Evolutionary conservation across 2,113 vertebrate genomes (phyloP), one percentile per base, ranked within the genome.

Genomic region (Toxotes jaculatrix): DNA sequence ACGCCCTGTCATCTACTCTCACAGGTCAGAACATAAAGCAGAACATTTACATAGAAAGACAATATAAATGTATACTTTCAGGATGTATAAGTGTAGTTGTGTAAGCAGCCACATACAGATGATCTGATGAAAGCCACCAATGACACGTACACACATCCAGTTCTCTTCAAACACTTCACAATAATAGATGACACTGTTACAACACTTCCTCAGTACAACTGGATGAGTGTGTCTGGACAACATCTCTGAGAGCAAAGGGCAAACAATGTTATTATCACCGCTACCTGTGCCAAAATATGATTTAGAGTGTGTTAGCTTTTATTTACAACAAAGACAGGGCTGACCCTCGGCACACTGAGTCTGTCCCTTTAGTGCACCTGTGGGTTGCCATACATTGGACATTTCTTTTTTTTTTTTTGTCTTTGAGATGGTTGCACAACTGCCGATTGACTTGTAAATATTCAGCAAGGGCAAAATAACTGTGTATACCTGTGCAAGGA

Each of bases 221-320:
- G 34, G 42, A 74, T 47, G n/a, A 85, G 40, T 31, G 70, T 34
- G 80, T 79, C 90, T 91, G 89, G 85, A 91, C 34, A 89, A 72
- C 51, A 14, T 87, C 85, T 76, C 49, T n/a, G 7, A 43, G 53
- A 53, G 38, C 49, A 72, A 83, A 85, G 70, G 78, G 80, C 34
- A 60, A 55, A 57, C 47, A 79, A 71, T 69, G 77, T 87, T 85
- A 79, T 88, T 75, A 68, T 74, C 38, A 68, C 16, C 34, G 38
- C n/a, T 77, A 77, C 55, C 57, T 74, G 73, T 70, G 57, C 63
- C 84, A 82, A 69, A 55, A 76, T 59, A 36, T 83, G 83, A 87
- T 90, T 80, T 56, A 79, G 49, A 65, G 34, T 0, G 49, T 79
- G 86, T 87, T 42, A 42, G 7, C 56, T 27, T 6, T n/a, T 47